Evolutionary conservation across 2,797 vertebrate genomes (phyloP), one percentile per base, ranked within the genome.

Genomic region (Gymnocypris eckloni): DNA sequence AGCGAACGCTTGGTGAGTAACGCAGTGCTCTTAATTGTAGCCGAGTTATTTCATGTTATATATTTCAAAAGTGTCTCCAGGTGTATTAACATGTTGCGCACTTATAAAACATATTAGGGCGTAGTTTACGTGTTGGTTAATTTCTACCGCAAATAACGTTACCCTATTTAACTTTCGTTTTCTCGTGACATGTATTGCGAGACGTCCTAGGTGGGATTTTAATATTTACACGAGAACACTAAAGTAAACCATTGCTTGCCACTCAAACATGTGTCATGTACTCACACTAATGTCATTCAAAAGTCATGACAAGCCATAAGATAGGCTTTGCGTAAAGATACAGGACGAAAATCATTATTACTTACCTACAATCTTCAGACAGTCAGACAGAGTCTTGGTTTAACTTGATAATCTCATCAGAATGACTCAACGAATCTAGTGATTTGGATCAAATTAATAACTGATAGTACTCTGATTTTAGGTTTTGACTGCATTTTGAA

Each of bases 1-100:
- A 71, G 67, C 39, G 12, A 70, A 71, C 15, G 79, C 15, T 59
- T 10, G 83, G 90, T 87, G 79, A 88, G 87, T 87, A 10, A 69
- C 16, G 13, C 41, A 16, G 3, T 12, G 59, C 59, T 28, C 4
- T 56, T 33, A 33, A 43, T 50, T 45, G 13, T 28, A 54, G 3
- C 43, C 2, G 3, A 43, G 18, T 2, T 12, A 41, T 37, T 73
- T 2, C 18, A 73, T 15, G 39, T 80, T 9, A 6, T 10, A 25
- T 37, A 1, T 54, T 25, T 1, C 41, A 70, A 15, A 28, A 18
- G n/a, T 20, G 45, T 39, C 10, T 81, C 13, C 10, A 3, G 1
- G 12, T 45, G 12, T n/a, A 39, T 61, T 64, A 37, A 48, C 37
- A 9, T 48, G 76, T 71, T 25, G n/a, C 61, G 73, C 37, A 22